Evolutionary conservation across 2,113 vertebrate genomes (phyloP), one percentile per base, ranked within the genome.

Genomic region (Euleptes europaea): DNA sequence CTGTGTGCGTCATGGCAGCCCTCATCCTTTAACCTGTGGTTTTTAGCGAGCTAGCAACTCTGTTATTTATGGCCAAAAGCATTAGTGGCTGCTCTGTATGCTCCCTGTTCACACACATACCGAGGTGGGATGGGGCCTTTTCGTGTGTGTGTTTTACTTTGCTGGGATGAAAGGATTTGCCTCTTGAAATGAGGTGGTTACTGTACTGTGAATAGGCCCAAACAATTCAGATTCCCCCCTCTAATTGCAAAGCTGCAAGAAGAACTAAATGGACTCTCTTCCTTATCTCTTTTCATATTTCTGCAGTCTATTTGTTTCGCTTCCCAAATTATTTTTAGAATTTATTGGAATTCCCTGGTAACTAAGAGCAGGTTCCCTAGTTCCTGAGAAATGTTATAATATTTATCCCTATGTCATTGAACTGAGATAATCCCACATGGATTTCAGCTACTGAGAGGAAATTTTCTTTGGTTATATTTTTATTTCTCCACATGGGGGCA

Each of bases 11-110:
- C 95, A 95, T 92, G 91, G 90, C 94, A 96, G 90, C 84, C 88
- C 94, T 95, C 94, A 94, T 95, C 95, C 92, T 92, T 91, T 94
- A 95, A 95, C 94, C 92, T 95, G 95, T 35, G 94, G 94, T 92
- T 95, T 96, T 92, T 94, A 94, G 69, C 91, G 94, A 95, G 92
- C 92, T 90, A 80, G 84, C 91, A 92, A 86, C 89, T 88, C 88
- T 63, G 82, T 96, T 96, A 96, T 96, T 96, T 96, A 96, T 94
- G 94, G 92, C 93, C 89, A 82, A 88, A 87, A 89, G 89, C 77
- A 88, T 94, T 93, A 95, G 93, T 89, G 91, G 93, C 80, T 90
- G 0, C 1, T 93, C 93, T 95, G 91, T 93, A 66, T 21, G 67
- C 87, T 93, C 87, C 90, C 78, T 1, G 67, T 85, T 84, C 86